Conservation (phyloP, 2,113 vertebrate species). For the Tangachromis dhanisi region DNA sequence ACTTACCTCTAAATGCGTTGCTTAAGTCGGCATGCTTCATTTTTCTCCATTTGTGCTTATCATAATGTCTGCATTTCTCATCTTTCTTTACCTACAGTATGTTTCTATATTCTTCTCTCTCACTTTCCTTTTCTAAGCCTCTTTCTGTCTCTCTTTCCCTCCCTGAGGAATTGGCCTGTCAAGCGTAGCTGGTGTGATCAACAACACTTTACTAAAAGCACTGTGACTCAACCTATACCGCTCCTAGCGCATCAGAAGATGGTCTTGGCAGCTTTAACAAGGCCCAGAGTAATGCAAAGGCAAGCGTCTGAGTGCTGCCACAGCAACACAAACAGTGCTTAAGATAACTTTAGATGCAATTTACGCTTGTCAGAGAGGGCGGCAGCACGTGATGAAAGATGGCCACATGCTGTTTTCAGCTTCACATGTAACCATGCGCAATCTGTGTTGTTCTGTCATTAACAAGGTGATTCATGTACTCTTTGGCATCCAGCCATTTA, state of each 20-base stretch:
- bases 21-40: neutral
- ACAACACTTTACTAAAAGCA: slow-evolving; percentile 41
- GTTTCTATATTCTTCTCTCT: neutral
- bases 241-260: slow-evolving; percentile 39
- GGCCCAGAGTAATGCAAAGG: slow-evolving; percentile 23
- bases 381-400: neutral
- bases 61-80: neutral
- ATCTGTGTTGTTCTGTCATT: neutral
- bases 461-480: slow-evolving; percentile 1
- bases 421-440: neutral
- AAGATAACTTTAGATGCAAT: neutral
- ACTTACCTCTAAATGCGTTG: neutral
- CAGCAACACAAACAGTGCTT: neutral
- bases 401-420: neutral
- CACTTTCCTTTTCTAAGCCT: neutral
- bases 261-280: slow-evolving; percentile 29
- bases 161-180: slow-evolving; percentile 48
- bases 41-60: neutral
- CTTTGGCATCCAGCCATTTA: neutral
- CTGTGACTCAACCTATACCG: slow-evolving; percentile 12
- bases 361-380: neutral
- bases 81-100: neutral
- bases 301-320: neutral
- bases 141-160: neutral
- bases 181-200: slow-evolving; percentile 38